phyloP scores from a whole-genome alignment of 2,888 invertebrate genomes.

The Caenorhabditis sp. region DNA sequence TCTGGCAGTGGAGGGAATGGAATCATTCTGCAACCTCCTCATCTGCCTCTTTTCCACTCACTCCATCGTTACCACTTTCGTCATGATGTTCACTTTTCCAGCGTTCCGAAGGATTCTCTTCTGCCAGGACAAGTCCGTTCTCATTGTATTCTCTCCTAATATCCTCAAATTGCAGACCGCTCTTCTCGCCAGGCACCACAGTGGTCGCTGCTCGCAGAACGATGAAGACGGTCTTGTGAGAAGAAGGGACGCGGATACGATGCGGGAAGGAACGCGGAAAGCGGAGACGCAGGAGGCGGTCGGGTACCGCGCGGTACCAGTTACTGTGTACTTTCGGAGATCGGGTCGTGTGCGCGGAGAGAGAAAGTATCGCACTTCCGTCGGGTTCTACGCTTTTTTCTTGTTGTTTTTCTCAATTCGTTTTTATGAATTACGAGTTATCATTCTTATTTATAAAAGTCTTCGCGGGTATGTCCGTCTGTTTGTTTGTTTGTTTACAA shows the following conservation, averaged over 20 bases:
- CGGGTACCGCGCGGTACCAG: not conserved
- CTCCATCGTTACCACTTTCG: conserved; percentile 26
- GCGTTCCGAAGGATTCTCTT: conserved; percentile 24
- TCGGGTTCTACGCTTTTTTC: no score
- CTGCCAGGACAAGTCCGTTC: conserved; percentile 15
- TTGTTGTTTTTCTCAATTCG: no score
- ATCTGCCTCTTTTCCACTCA: conserved; percentile 38
- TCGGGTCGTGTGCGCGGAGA: no score
- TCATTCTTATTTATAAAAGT: no score
- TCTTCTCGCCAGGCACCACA: conserved; percentile 40
- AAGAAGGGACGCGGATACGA: not conserved
- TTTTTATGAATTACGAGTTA: no score
- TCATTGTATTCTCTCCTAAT: not conserved
- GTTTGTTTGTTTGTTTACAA: no score
- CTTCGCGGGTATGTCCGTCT: no score
- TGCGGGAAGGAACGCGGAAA: not conserved
- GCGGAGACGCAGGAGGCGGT: not conserved
- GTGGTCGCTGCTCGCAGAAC: not conserved
- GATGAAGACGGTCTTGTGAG: not conserved
- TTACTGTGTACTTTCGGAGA: not conserved
- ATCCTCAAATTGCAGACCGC: conserved; percentile 3
- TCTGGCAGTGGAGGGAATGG: conserved; percentile 12
- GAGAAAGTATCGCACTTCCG: no score
- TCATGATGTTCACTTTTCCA: conserved; percentile 36
- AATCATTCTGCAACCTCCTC: conserved; percentile 13